A percentile compares a stretch with the other conserved stretches of the same genome.
Conservation (phyloP, 2,113 vertebrate species). For the Crotalus viridis region DNA sequence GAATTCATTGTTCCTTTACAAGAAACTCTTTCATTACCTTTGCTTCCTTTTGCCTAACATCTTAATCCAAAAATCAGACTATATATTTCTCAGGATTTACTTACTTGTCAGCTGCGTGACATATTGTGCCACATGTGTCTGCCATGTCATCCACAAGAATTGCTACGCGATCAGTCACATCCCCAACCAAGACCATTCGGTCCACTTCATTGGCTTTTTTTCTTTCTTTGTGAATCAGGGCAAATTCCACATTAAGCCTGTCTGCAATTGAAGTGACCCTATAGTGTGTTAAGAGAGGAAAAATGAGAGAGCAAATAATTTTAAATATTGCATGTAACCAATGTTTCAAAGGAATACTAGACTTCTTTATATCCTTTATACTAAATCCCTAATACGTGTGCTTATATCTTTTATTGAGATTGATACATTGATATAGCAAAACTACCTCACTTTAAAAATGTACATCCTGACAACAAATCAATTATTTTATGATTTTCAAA, state of each 20-base stretch:
- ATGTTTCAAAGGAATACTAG: neutral
- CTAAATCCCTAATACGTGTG: neutral
- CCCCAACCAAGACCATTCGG: slow-evolving; percentile 93
- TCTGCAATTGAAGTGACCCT: slow-evolving; percentile 95
- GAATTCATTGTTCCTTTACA: neutral
- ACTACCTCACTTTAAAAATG: slow-evolving; percentile 8
- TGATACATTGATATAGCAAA: neutral
- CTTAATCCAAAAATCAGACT: too few relatives aligned
- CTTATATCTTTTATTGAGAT: neutral
- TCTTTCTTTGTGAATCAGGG: slow-evolving; percentile 94
- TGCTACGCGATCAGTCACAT: slow-evolving; percentile 90
- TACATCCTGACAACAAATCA: neutral
- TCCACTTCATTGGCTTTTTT: slow-evolving; percentile 96
- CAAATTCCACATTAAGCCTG: slow-evolving; percentile 92
- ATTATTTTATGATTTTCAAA: neutral
- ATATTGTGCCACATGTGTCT: slow-evolving; percentile 94
- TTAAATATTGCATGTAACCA: neutral
- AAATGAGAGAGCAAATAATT: neutral
- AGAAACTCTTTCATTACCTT: neutral
- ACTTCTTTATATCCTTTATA: neutral
- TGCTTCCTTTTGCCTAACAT: neutral
- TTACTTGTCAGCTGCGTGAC: slow-evolving; percentile 91
- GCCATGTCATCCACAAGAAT: slow-evolving; percentile 96
- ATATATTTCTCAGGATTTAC: slow-evolving; percentile 35
- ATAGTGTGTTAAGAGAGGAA: slow-evolving; percentile 8